These are phyloP conservation scores for Girardinichthys multiradiatus DNA, from an alignment of 2,113 vertebrate species.

Conservation along the genomic window DNA sequence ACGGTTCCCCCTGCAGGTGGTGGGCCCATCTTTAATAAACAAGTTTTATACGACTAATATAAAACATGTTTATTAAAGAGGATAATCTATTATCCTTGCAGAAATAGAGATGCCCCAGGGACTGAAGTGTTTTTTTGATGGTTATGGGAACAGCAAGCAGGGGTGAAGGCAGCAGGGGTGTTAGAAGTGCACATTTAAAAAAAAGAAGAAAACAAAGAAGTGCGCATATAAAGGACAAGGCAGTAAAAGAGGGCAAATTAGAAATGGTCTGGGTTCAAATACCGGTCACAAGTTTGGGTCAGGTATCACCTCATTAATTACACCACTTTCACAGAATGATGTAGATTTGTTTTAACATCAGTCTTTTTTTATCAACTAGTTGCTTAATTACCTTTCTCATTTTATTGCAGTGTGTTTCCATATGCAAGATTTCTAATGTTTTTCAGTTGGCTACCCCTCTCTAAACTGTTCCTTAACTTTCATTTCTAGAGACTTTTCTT, in stretches of 20 bases:
- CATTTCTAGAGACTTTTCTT: constrained; percentile 7
- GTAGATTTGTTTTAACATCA: neutral
- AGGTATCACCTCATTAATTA: constrained; percentile 22
- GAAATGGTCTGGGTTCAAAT: constrained; percentile 55
- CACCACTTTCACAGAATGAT: neutral
- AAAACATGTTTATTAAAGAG: neutral
- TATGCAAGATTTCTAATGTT: neutral
- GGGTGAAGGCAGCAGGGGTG: constrained; percentile 14
- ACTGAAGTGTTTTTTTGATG: neutral
- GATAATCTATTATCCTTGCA: neutral
- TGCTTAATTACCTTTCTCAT: neutral
- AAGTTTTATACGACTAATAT: neutral
- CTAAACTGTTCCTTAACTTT: neutral
- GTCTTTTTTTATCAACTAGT: neutral
- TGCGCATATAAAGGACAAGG: constrained; percentile 33
- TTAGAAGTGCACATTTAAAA: constrained; percentile 21
- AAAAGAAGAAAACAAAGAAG: too few relatives aligned
- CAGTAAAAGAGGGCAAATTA: constrained; percentile 68
- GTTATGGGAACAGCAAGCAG: constrained; percentile 16
- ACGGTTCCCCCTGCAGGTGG: too few relatives aligned
- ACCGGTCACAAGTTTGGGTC: constrained; percentile 53
- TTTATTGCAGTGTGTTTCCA: neutral
- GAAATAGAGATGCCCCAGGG: neutral
- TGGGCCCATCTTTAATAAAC: too few relatives aligned
- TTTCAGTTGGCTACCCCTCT: neutral